These are phyloP conservation scores for Dasysyrphus tricinctus DNA, from an alignment of 2,888 invertebrate genomes.

Conservation along the genomic window DNA sequence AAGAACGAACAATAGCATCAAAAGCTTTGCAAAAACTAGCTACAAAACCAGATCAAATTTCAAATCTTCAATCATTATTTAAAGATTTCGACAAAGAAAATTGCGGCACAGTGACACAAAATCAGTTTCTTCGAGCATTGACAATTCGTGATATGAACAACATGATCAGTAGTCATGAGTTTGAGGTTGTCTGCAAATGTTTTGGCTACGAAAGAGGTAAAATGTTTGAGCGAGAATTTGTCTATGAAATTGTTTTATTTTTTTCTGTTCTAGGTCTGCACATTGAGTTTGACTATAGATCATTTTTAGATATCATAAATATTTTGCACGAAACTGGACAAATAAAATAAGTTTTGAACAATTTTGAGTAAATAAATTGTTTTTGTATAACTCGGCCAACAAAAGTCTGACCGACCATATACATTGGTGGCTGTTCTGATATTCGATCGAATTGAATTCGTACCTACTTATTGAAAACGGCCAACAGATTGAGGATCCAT, in stretches of 20 bases:
- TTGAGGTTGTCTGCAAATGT: conserved; percentile 89
- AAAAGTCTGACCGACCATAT: no score
- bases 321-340: conserved; percentile 86
- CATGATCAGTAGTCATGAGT: conserved; percentile 87
- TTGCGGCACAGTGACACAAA: conserved; percentile 87
- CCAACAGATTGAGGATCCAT: no score
- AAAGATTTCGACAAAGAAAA: conserved; percentile 88
- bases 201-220: conserved; percentile 87
- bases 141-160: conserved; percentile 87
- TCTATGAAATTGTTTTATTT: neutral
- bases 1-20: conserved; percentile 87
- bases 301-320: conserved; percentile 88
- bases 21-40: conserved; percentile 88
- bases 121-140: conserved; percentile 87
- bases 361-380: neutral
- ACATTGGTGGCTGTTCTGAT: no score
- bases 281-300: conserved; percentile 89
- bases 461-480: no score
- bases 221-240: neutral
- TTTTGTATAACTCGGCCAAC: no score
- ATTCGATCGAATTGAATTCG: no score
- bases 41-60: conserved; percentile 87
- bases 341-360: conserved; percentile 79
- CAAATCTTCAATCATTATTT: conserved; percentile 89
- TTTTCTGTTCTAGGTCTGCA: conserved; percentile 79